These are phyloP conservation scores for Microcebus ravelobensis DNA, from an alignment of 2,113 vertebrate genomes.

Conservation along the genomic window DNA sequence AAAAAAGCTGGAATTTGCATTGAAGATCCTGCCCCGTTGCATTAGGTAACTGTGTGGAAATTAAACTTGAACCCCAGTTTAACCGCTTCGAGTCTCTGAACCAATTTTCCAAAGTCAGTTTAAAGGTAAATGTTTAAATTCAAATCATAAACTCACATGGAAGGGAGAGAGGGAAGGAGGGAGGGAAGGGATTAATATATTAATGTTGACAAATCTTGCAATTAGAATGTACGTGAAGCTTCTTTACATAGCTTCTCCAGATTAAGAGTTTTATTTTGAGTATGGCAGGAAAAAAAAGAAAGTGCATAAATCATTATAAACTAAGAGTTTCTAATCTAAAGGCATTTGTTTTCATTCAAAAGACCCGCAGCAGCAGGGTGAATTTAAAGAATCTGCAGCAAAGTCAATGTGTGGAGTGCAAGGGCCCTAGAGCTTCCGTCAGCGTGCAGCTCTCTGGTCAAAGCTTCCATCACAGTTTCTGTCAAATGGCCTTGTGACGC, in stretches of 20 bases:
- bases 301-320: not conserved
- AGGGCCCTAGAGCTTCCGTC: too few relatives aligned
- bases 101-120: not conserved
- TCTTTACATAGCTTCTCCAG: not conserved
- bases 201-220: not conserved
- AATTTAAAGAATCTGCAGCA: not conserved
- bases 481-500: not conserved
- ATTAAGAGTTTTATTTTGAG: not conserved
- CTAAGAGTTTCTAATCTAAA: not conserved
- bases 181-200: not conserved
- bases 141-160: not conserved
- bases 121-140: conserved; percentile 47
- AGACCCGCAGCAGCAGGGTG: fast-evolving
- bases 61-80: not conserved
- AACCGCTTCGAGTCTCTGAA: not conserved
- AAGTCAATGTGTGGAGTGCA: fast-evolving
- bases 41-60: not conserved
- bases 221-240: not conserved
- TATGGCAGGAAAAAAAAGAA: not conserved
- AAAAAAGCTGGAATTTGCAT: not conserved
- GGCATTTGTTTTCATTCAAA: not conserved
- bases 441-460: fast-evolving
- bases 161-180: not conserved
- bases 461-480: fast-evolving
- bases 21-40: not conserved